Evolutionary conservation across 2,797 vertebrate species (phyloP), one percentile per base, ranked within the genome.

Genomic region (Coranthus polyacanthus): DNA sequence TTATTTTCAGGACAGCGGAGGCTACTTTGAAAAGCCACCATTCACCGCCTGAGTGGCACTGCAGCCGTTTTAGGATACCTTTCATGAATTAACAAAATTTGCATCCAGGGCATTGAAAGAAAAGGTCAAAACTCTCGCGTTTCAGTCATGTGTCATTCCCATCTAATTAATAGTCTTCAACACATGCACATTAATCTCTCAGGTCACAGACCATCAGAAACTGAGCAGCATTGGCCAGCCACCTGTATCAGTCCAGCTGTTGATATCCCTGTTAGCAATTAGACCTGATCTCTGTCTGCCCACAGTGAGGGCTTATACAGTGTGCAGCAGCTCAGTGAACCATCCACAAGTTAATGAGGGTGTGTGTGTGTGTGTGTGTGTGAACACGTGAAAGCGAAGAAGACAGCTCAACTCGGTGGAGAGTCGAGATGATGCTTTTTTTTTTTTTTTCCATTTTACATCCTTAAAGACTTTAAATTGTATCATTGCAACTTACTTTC

Each of bases 201-300:
- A 32, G 39, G 55, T 75, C 42, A 60, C 54, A 75, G 15, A 57
- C 18, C 38, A 26, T 43, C 50, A 83, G 49, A 60, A 43, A 52
- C 50, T n/a, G 58, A 81, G 57, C 59, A 32, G 54, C 64, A 12
- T 22, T 56, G 53, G 78, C 53, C 72, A 80, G 47, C 60, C 84
- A 82, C 68, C 79, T 54, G 5, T 58, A 72, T 83, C 76, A 43
- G 43, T 68, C 82, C 78, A 84, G 76, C 86, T 89, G 86, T 49
- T 88, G 79, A 82, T 70, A 82, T 61, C 61, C 63, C 62, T 89
- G 86, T 89, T 64, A 70, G 66, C 78, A 88, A 86, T 89, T 90
- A 90, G 62, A 68, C 64, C 74, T 34, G 26, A 68, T 61, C 50
- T 78, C 59, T 36, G 42, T 58, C 66, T 60, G 60, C 75, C 64